Conservation (phyloP, 2,888 invertebrate species). For the Argyresthia goedartella region DNA sequence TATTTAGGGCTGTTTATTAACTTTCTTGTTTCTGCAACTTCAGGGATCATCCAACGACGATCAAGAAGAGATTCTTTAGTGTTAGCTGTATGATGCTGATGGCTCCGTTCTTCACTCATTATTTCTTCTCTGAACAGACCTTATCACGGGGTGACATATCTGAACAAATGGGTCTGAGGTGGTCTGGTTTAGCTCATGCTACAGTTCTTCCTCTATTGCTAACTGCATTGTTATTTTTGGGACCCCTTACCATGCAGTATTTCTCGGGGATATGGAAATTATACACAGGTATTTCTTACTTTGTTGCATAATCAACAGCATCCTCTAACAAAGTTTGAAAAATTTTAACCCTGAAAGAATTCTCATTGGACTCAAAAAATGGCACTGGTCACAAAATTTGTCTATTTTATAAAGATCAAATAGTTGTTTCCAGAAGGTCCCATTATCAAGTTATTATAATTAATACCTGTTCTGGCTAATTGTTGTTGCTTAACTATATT, state of each 20-base stretch:
- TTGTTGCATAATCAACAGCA: too few relatives aligned
- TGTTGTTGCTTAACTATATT: too few relatives aligned
- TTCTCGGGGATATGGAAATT: constrained; percentile 77
- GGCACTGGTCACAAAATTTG: too few relatives aligned
- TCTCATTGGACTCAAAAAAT: too few relatives aligned
- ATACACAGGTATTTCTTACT: constrained; percentile 77
- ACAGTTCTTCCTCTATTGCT: constrained; percentile 80
- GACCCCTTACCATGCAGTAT: constrained; percentile 83
- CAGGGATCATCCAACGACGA: constrained; percentile 90
- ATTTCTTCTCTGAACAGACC: constrained; percentile 75
- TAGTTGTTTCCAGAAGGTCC: too few relatives aligned
- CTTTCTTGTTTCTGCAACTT: too few relatives aligned
- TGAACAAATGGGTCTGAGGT: constrained; percentile 82
- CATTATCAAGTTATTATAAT: too few relatives aligned
- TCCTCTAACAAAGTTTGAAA: too few relatives aligned
- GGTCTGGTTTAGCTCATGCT: constrained; percentile 80
- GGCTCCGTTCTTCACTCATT: constrained; percentile 82
- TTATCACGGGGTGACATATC: constrained; percentile 74
- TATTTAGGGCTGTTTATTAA: too few relatives aligned
- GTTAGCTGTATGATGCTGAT: constrained; percentile 85
- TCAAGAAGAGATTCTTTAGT: constrained; percentile 89
- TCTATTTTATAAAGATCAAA: too few relatives aligned
- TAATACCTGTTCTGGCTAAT: too few relatives aligned
- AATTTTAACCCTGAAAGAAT: too few relatives aligned
- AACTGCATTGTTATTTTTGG: constrained; percentile 85